Base-by-base conservation (phyloP, 1,140 invertebrate species). In the Lycorma delicatula region DNA sequence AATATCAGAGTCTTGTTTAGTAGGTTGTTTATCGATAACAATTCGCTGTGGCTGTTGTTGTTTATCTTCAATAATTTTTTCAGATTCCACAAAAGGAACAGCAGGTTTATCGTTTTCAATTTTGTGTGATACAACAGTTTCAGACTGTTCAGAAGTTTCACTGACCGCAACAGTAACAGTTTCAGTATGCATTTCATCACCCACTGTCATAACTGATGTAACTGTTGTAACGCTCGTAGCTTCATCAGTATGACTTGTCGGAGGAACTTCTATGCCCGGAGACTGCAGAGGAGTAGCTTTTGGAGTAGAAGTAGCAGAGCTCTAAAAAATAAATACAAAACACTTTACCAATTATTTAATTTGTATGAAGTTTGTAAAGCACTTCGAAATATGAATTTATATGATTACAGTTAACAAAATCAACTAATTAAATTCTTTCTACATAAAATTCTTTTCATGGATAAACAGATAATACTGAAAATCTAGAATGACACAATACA, bases 251-350 rank as follows among this genome's bases (percentile, higher is more conserved):
- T 31, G 27, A n/a, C 25, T 46, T 20, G 62, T 28, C 27, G 71
- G 66, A 9, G 69, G 68, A 36, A 71, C 68, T 61, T 81, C 79
- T 23, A 71, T 68, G 3, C 72, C 73, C 0, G 79, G 79, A 60
- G 78, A 80, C 54, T 79, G 77, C 41, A 79, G 60, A 2, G 79
- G 79, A 28, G 78, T 80, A 20, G 74, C 74, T 59, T 72, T 76
- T 5, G 78, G 77, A 13, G 77, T 79, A 22, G 54, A 41, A 18
- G 56, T 34, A 29, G 63, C 60, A 18, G 67, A 68, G 54, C 60
- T 65, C 67, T 68, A 44, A 22, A 51, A n/a, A n/a, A n/a, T n/a
- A n/a, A n/a, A n/a, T n/a, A n/a, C n/a, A n/a, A n/a, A n/a, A n/a
- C n/a, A n/a, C n/a, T n/a, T n/a, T n/a, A n/a, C n/a, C n/a, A n/a